Base-by-base conservation (phyloP, 92 coral and sea anemone species). In the Heteractis magnifica region DNA sequence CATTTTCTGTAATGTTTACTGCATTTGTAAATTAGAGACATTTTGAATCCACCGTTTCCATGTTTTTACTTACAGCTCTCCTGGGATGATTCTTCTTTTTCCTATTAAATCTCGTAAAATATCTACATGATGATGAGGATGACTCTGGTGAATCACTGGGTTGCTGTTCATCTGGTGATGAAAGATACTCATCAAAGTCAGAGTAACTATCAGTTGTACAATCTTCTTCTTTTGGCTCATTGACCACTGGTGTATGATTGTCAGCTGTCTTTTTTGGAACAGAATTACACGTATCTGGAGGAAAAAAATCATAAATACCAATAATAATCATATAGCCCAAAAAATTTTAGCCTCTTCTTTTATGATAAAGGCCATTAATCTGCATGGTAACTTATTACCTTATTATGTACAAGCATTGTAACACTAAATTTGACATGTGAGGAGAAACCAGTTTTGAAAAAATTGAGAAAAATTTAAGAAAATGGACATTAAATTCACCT, bases 171-270 rank as follows among this genome's bases (percentile, higher is more conserved):
- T 76, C 79, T 10, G 79, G 79, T 6, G 79, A 76, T 51, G 79
- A 76, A 10, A 76, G 60, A 44, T 76, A 76, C 20, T 76, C 79
- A 76, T 76, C 79, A 76, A 76, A 76, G 79, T 76, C 79, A 76
- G 79, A 76, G 79, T 51, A 76, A 20, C 26, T 20, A 10, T 72
- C 52, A 65, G 55, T 78, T 48, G 62, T 68, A 14, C 34, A 70
- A 70, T n/a, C 79, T 56, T 26, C 16, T 49, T 13, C 15, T 34
- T 21, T 44, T 3, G 78, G 78, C 68, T 68, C 44, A 34, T 34
- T 56, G 72, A 76, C 82, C 56, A 76, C 89, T 51, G 77, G 82
- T 81, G 82, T 52, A 10, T 76, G 60, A 84, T 23, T 1, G 8
- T 62, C 41, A 11, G 9, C 55, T 65, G 44, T 60, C 23, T 60